Evolutionary conservation across 2,797 vertebrate genomes (phyloP), one percentile per base, ranked within the genome.

Genomic region (Arremon brunneinucha): DNA sequence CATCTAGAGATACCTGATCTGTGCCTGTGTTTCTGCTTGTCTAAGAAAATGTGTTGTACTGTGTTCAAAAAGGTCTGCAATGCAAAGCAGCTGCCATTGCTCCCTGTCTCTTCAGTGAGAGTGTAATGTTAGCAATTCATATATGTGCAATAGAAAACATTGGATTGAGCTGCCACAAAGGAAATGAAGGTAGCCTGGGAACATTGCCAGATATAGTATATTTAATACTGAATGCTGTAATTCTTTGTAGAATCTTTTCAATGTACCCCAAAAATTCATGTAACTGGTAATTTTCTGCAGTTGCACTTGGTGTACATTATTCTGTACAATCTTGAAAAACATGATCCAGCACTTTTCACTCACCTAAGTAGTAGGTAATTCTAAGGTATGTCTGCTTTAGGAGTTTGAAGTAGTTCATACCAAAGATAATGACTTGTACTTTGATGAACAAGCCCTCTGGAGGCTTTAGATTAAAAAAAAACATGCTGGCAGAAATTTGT

Each of bases 311-410:
- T 59, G 41, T 55, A 34, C 6, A 0, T 65, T 59, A 4, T 8
- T 43, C 12, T 52, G 3, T n/a, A 22, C 1, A 1, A n/a, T 1
- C 0, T 7, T 72, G 34, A 68, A 69, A 83, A 57, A 15, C 34
- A 8, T 0, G 2, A 26, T 59, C 17, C 44, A 41, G 21, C 15
- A 28, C 11, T 50, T 85, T 82, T 64, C 4, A 7, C 8, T 83
- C 43, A 49, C 14, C 22, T 43, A 20, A 64, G 12, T 2, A 67
- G 34, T 4, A 50, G 8, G 12, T 30, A 47, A 32, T 91, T 67
- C 8, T 49, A 43, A 59, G 2, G 7, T 53, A 1, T 20, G 2
- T 30, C 3, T 74, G 20, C 49, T 80, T 65, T 47, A 39, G 37
- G n/a, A 50, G 8, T 57, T 71, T 64, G 11, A 39, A 34, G 11